These are phyloP conservation scores for Haemorhous mexicanus DNA, from an alignment of 2,113 vertebrate genomes.

Conservation along the genomic window DNA sequence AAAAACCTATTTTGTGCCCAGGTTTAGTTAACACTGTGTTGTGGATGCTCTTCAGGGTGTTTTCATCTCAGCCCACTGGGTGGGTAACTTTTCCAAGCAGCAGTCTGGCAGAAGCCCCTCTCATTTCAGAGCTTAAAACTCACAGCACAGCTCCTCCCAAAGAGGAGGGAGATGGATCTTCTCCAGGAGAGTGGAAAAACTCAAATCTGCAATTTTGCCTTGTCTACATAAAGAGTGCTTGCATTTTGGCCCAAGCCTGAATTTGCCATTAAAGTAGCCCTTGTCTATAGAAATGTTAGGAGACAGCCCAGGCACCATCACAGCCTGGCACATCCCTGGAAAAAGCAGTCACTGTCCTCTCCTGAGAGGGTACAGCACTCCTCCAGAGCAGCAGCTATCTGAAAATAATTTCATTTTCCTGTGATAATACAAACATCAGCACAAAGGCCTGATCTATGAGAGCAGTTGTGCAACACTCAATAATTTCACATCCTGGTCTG, in stretches of 20 bases:
- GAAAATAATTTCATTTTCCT: neutral
- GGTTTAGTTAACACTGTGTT: neutral
- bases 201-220: neutral
- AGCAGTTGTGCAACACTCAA: neutral
- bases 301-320: neutral
- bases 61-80: neutral
- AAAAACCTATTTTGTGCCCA: neutral
- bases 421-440: neutral
- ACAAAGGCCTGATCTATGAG: neutral
- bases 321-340: constrained; percentile 32
- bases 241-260: neutral
- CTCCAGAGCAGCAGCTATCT: neutral
- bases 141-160: neutral
- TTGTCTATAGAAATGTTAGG: neutral
- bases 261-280: constrained; percentile 10
- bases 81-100: neutral
- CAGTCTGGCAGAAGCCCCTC: neutral
- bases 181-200: neutral
- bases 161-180: neutral
- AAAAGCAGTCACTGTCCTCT: neutral
- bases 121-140: neutral
- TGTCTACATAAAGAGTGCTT: neutral
- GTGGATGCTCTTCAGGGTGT: neutral
- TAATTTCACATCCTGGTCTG: neutral
- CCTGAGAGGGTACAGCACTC: neutral